Evolutionary conservation across 2,797 vertebrate genomes (phyloP).

Genomic region (Parotocinclus haroldoi): DNA sequence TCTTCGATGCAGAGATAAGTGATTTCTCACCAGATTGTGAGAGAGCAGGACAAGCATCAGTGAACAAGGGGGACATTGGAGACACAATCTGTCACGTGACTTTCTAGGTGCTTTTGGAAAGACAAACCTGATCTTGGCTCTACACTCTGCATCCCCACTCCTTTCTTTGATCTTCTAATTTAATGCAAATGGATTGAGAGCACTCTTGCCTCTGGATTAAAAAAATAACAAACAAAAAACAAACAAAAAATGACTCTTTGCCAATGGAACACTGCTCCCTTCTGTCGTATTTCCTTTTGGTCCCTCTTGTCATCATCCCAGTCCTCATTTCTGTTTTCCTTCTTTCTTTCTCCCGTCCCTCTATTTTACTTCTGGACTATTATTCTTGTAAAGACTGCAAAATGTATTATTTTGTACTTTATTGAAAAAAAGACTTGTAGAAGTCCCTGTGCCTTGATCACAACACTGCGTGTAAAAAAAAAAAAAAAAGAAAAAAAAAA

Average conservation of each 20-base stretch:
- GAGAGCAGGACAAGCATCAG: conserved; percentile 3
- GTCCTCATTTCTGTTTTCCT: conserved; percentile 11
- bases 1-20: conserved; percentile 13
- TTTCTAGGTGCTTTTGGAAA: conserved; percentile 31
- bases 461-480: conserved; percentile 76
- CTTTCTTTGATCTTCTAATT: conserved; percentile 49
- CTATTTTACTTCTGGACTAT: conserved; percentile 93
- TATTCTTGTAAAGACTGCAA: conserved; percentile 98
- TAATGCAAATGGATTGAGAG: conserved; percentile 40
- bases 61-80: conserved; percentile 19
- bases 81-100: conserved; percentile 11
- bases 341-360: conserved; percentile 50
- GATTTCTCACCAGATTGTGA: conserved; percentile 15
- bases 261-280: conserved; percentile 33
- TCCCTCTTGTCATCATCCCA: conserved; percentile 35
- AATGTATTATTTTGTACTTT: conserved; percentile 99
- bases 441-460: conserved; percentile 96
- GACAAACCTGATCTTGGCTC: conserved; percentile 50
- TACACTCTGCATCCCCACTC: conserved; percentile 50
- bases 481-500: conserved; percentile 3
- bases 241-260: conserved; percentile 15
- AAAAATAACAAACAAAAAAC: neutral
- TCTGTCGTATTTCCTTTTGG: conserved; percentile 14
- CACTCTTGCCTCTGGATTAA: conserved; percentile 24
- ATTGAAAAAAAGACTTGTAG: conserved; percentile 89